phyloP scores from a whole-genome alignment of 1,140 invertebrate genomes.

The Drosophila truncata region DNA sequence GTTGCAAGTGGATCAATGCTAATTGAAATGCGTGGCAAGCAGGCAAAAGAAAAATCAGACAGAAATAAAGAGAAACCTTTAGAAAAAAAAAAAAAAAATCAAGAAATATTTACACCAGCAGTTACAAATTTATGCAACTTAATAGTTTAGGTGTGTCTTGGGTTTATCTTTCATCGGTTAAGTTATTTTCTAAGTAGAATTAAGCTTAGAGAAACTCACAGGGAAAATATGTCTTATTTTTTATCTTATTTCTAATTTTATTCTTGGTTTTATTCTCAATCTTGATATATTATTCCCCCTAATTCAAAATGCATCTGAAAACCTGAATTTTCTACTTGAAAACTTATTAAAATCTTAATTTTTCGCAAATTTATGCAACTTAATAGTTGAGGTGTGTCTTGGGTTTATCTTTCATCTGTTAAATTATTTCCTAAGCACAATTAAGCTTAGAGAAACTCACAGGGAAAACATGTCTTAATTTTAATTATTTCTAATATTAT shows the following conservation, averaged over 20 bases:
- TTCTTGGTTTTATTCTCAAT: not conserved
- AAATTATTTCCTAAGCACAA: not conserved
- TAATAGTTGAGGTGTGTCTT: not conserved
- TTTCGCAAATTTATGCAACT: slow-evolving; percentile 19
- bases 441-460: not conserved
- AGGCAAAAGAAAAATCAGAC: slow-evolving; percentile 23
- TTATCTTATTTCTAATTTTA: no score
- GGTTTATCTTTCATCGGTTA: slow-evolving; percentile 9
- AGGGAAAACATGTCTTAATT: not conserved
- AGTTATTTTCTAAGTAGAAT: not conserved
- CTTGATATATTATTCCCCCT: not conserved
- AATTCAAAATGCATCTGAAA: not conserved
- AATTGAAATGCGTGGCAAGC: slow-evolving; percentile 68
- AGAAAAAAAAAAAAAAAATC: slow-evolving; percentile 13
- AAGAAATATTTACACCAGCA: slow-evolving; percentile 20
- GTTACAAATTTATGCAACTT: slow-evolving; percentile 19
- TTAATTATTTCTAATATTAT: no score
- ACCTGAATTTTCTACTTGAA: not conserved
- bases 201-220: not conserved
- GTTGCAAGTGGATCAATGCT: slow-evolving; percentile 66
- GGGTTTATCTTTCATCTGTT: slow-evolving; percentile 8
- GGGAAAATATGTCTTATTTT: not conserved
- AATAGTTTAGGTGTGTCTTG: not conserved
- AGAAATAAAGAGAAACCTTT: slow-evolving; percentile 8
- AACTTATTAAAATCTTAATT: no score